phyloP scores from a whole-genome alignment of 2,113 vertebrate species.

The Ahaetulla prasina region DNA sequence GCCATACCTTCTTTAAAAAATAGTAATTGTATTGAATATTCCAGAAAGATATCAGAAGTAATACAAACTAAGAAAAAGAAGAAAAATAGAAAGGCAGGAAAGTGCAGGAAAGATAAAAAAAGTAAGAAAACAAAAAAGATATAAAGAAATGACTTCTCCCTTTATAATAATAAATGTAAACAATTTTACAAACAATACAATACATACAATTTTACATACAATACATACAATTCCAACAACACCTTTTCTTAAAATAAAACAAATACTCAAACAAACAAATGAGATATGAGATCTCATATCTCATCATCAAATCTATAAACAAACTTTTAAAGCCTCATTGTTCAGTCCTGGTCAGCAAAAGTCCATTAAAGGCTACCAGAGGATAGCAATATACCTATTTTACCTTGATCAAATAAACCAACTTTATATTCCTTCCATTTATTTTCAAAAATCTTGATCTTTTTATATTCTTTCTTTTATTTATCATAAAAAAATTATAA shows the following conservation, averaged over 20 bases:
- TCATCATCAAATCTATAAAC: not conserved
- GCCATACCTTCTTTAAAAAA: not conserved
- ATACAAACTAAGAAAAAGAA: not conserved
- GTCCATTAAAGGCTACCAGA: not conserved
- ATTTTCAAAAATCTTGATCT: not conserved
- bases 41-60: not conserved
- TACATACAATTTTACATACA: too few relatives aligned
- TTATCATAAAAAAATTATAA: not conserved
- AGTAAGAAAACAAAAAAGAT: not conserved
- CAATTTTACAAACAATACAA: too few relatives aligned
- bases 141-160: not conserved
- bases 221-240: too few relatives aligned
- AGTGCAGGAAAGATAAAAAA: not conserved
- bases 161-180: not conserved
- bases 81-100: not conserved
- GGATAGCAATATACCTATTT: not conserved
- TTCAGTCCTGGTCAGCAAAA: not conserved
- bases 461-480: not conserved
- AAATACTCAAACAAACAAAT: too few relatives aligned
- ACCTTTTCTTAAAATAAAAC: not conserved
- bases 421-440: not conserved
- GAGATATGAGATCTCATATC: too few relatives aligned
- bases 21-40: not conserved
- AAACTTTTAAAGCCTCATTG: not conserved
- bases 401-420: not conserved